Evolutionary conservation across 2,888 invertebrate genomes (phyloP), one percentile per base, ranked within the genome.

Genomic region (Choreutis nemorana): DNA sequence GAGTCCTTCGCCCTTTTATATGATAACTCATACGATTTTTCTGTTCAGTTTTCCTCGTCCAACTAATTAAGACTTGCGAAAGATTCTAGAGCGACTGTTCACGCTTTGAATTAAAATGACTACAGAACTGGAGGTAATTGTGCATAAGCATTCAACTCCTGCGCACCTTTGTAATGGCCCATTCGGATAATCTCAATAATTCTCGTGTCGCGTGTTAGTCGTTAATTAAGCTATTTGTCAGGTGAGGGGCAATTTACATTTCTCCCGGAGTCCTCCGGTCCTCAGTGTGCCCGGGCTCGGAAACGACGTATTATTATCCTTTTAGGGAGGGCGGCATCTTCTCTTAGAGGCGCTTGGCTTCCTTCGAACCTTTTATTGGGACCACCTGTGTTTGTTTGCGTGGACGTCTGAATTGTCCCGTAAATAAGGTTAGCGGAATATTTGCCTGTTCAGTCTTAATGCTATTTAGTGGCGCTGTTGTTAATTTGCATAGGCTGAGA

Each of bases 211-310:
- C 61, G 64, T 67, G 71, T 67, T 66, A 58, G 53, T 58, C 61
- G 72, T 75, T 78, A 78, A 78, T 78, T 75, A 78, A 78, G 77
- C 75, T 71, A 78, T 78, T 78, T 78, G 77, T 78, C 77, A 64
- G 66, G 55, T 57, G 61, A 55, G 54, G 49, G 57, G 56, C 65
- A 62, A 75, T 77, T 77, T 77, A 75, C 73, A 77, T 77, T 73
- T 73, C 71, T 70, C 59, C 55, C 42, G 54, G 55, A 61, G 59
- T 62, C 64, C 61, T 58, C 56, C 55, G 59, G 57, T 60, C 54
- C 59, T 45, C 48, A 45, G 47, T 48, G 52, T 50, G 52, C 55
- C 51, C 44, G 52, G 55, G 58, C 60, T 64, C 55, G 60, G 60
- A 53, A 72, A 75, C 73, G 75, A 67, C 70, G 73, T 70, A 78